Evolutionary conservation across 2,797 vertebrate species (phyloP).

Genomic region (Megalops cyprinoides): DNA sequence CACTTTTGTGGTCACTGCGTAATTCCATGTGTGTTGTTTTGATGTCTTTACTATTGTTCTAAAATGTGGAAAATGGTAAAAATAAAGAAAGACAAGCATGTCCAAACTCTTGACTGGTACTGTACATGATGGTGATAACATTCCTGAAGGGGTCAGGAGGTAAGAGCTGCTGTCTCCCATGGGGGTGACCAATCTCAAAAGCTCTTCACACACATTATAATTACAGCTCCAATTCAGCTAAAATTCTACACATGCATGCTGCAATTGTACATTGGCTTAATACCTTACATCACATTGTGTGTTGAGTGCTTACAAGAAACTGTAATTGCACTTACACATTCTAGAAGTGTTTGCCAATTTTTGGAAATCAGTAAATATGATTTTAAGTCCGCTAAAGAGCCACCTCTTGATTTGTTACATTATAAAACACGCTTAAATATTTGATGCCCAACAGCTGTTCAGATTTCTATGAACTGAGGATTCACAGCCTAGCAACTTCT

Average conservation of each 20-base stretch:
- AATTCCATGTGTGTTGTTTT: no score
- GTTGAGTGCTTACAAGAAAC: neutral
- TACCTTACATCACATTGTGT: neutral
- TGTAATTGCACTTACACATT: neutral
- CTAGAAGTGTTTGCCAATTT: neutral
- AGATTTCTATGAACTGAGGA: neutral
- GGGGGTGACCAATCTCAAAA: no score
- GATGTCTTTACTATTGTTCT: no score
- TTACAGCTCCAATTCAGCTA: neutral
- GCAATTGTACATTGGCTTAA: neutral
- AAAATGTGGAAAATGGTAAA: no score
- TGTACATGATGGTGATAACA: neutral
- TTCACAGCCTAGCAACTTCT: conserved; percentile 4
- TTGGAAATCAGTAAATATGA: neutral
- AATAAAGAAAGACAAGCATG: no score
- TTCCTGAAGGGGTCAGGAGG: neutral
- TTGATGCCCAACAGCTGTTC: neutral
- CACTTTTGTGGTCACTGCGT: no score
- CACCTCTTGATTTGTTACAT: neutral
- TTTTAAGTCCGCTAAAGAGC: neutral
- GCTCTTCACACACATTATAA: neutral
- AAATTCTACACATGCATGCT: neutral
- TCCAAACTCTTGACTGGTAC: no score
- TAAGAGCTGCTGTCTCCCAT: neutral
- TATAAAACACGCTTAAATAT: neutral